Evolutionary conservation across 1,140 invertebrate species (phyloP).

Genomic region (Drosophila asahinai): DNA sequence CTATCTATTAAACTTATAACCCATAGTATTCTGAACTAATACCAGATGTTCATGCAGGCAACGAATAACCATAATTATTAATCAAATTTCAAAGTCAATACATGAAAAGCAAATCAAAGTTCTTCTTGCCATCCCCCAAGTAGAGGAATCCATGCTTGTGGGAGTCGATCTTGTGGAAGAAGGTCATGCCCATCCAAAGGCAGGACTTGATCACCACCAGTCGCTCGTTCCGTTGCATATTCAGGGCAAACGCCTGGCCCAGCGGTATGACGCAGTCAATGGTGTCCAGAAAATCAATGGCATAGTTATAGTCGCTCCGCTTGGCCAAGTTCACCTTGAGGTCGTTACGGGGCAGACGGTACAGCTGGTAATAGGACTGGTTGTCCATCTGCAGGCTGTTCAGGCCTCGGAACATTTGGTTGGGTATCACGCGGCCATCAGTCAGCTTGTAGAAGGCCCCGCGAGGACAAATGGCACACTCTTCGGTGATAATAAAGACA

Average conservation of each 20-base stretch:
- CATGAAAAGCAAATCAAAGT: conserved; percentile 91
- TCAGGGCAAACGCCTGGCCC: conserved; percentile 75
- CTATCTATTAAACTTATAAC: too few species aligned
- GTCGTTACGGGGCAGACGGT: conserved; percentile 88
- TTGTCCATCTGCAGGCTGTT: conserved; percentile 87
- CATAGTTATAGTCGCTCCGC: conserved; percentile 91
- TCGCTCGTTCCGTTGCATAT: conserved; percentile 87
- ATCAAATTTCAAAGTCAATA: conserved; percentile 76
- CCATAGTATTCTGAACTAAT: too few species aligned
- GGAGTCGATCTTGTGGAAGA: conserved; percentile 89
- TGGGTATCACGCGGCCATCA: conserved; percentile 88
- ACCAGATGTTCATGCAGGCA: background rate
- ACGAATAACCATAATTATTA: conserved; percentile 15
- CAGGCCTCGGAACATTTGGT: conserved; percentile 89
- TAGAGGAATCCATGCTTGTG: conserved; percentile 90
- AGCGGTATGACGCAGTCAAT: conserved; percentile 86
- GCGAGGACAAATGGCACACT: conserved; percentile 89
- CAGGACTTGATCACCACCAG: conserved; percentile 88
- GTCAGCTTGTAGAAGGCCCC: conserved; percentile 89
- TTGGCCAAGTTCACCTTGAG: conserved; percentile 90
- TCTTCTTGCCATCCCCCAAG: conserved; percentile 90
- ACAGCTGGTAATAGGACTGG: conserved; percentile 89
- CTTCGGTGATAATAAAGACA: conserved; percentile 89
- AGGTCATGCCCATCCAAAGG: conserved; percentile 91
- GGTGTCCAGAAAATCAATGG: conserved; percentile 91